Conservation (phyloP, 1,140 invertebrate species). For the Cherax quadricarinatus region DNA sequence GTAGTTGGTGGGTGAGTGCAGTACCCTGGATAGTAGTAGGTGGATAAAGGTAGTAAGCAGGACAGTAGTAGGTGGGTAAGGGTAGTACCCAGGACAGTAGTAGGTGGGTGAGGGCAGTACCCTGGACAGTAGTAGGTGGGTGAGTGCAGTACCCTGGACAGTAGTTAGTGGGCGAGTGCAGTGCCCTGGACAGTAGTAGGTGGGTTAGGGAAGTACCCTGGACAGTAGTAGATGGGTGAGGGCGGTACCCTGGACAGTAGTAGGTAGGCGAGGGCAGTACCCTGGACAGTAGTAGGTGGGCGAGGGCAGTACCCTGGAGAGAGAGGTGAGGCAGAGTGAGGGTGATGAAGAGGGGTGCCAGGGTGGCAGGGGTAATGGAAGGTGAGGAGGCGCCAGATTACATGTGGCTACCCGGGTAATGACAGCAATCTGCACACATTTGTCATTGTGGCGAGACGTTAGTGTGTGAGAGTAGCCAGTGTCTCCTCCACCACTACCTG, state of each 20-base stretch:
- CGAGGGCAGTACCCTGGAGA: background rate
- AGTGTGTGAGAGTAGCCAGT: background rate
- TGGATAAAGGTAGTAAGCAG: no score
- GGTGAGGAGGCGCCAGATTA: conserved; percentile 39
- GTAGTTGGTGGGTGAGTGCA: no score
- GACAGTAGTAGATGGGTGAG: no score
- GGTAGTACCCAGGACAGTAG: background rate
- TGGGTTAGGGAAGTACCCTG: background rate
- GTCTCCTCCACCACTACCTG: background rate
- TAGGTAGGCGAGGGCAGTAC: background rate
- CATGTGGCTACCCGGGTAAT: conserved; percentile 19
- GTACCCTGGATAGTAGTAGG: no score
- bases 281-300: no score
- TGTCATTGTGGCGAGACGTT: conserved; percentile 32
- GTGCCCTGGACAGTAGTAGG: background rate
- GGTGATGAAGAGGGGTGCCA: background rate
- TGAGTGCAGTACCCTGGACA: no score
- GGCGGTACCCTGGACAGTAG: background rate
- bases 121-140: no score
- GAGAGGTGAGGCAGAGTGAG: background rate
- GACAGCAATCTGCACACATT: conserved; percentile 49
- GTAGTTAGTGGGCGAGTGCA: no score
- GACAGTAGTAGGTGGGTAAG: background rate
- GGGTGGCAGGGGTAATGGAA: background rate
- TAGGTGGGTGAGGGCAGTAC: no score